Conservation (phyloP, 2,113 vertebrate species). For the Campylorhamphus procurvoides region DNA sequence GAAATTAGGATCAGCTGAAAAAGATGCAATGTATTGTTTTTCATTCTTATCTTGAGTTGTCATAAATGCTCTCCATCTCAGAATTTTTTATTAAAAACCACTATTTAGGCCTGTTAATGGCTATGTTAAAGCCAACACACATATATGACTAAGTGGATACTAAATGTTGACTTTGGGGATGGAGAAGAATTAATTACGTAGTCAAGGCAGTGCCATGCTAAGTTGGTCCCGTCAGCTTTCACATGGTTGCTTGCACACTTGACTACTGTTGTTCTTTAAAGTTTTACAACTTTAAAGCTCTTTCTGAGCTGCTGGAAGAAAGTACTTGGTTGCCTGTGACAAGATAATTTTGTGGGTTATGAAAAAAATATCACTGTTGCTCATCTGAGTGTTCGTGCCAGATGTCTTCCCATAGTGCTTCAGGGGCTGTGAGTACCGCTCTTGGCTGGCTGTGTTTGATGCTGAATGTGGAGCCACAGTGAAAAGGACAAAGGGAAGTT, state of each 20-base stretch:
- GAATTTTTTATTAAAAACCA: neutral
- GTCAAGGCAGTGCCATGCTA: neutral
- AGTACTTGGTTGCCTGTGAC: neutral
- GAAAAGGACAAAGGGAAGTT: neutral
- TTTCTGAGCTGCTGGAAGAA: neutral
- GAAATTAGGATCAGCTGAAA: neutral
- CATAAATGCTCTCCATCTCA: neutral
- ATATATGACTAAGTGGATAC: neutral
- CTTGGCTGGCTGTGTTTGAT: neutral
- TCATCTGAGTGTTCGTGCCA: fast-evolving
- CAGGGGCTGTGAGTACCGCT: neutral
- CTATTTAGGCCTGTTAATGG: neutral
- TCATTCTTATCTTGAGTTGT: neutral
- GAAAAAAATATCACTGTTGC: neutral
- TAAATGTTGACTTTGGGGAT: neutral
- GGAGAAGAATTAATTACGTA: neutral
- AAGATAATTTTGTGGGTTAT: neutral
- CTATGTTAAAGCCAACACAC: neutral
- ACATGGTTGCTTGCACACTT: neutral
- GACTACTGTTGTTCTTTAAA: neutral
- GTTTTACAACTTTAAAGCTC: neutral
- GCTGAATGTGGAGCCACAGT: neutral
- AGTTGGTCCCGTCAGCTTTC: neutral
- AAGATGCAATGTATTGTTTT: neutral
- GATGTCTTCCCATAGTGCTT: neutral